Percentiles rank a stretch among this genome's conserved stretches.
These are phyloP conservation scores for Lepus americanus DNA, from an alignment of 2,113 vertebrate genomes.

Conservation along the genomic window DNA sequence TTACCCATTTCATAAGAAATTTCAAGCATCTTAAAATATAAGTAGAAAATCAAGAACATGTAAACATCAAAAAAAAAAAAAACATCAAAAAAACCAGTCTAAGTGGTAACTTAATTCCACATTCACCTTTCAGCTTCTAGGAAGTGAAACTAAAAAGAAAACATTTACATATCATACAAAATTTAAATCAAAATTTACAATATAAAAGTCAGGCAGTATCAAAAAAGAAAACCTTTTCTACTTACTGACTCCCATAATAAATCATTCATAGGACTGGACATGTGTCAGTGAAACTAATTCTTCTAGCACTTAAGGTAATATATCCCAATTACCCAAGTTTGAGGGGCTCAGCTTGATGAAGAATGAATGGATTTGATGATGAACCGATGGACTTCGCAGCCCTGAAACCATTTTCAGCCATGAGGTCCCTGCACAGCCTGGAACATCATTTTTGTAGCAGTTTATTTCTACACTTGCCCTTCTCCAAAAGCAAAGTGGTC, in stretches of 20 bases:
- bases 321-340: not conserved
- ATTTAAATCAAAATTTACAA: not conserved
- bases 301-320: not conserved
- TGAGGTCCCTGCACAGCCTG: not conserved
- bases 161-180: not conserved
- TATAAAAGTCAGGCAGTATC: not conserved
- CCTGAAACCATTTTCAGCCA: not conserved
- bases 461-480: not conserved
- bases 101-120: not conserved
- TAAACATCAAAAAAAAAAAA: constrained; percentile 31
- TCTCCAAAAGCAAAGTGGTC: not conserved
- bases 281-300: not conserved
- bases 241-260: not conserved
- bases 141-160: constrained; percentile 32
- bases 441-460: not conserved
- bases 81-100: not conserved
- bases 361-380: not conserved
- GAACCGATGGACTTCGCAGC: not conserved
- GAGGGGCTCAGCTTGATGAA: not conserved
- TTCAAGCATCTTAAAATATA: not conserved
- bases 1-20: constrained; percentile 50
- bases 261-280: not conserved
- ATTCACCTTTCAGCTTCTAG: constrained; percentile 25
- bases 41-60: constrained; percentile 18
- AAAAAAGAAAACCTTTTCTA: not conserved